These are phyloP conservation scores for Meta bourneti DNA, from an alignment of 2,888 invertebrate species.

Conservation along the genomic window DNA sequence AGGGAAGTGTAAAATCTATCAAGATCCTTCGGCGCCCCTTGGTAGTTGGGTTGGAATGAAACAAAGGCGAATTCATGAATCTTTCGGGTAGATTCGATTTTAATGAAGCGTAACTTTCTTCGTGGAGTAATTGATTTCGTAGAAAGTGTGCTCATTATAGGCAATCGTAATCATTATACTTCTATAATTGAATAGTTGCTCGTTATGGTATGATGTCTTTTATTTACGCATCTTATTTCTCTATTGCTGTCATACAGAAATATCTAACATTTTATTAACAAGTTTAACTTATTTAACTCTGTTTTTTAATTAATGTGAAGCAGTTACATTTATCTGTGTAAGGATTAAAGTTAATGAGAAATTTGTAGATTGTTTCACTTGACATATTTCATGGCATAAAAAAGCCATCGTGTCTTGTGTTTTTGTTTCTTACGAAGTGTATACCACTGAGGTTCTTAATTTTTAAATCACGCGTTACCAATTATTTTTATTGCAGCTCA, in stretches of 20 bases:
- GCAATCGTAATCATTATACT: background rate
- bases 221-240: background rate
- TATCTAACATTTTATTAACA: background rate
- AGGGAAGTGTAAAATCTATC: background rate
- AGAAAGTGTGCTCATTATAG: background rate
- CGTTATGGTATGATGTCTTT: background rate
- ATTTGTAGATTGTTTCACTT: background rate
- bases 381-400: no score
- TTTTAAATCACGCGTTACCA: no score
- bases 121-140: constrained; percentile 14
- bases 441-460: no score
- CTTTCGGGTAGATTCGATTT: background rate
- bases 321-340: background rate
- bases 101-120: constrained; percentile 12
- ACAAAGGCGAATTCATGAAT: background rate
- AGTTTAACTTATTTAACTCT: no score
- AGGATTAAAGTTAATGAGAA: background rate
- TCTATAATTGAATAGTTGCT: background rate
- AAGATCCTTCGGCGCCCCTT: background rate
- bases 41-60: background rate
- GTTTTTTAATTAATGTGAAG: background rate
- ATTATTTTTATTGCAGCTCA: no score
- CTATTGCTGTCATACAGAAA: background rate
- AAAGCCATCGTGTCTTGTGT: no score
- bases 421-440: no score